These are phyloP conservation scores for Prunella fulvescens DNA, from an alignment of 2,113 vertebrate genomes.

Conservation along the genomic window DNA sequence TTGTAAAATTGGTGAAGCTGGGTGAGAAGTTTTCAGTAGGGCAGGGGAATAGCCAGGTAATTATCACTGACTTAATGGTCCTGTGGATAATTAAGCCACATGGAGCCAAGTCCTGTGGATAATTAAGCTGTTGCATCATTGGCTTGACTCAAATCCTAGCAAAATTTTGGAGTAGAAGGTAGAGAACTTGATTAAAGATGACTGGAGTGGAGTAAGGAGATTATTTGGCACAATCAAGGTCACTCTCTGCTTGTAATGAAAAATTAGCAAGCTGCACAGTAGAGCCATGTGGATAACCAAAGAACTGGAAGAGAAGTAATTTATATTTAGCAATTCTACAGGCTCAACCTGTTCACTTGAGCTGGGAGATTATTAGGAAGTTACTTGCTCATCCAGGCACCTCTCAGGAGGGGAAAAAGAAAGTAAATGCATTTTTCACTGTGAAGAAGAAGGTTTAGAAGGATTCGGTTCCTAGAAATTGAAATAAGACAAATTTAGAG, in stretches of 20 bases:
- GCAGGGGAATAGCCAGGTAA: not conserved
- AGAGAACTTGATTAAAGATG: not conserved
- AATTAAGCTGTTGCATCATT: not conserved
- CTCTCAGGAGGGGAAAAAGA: not conserved
- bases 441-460: not conserved
- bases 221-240: not conserved
- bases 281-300: not conserved
- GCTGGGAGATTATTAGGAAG: not conserved
- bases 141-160: not conserved
- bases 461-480: not conserved
- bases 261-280: not conserved
- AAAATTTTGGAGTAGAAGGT: not conserved
- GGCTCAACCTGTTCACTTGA: not conserved
- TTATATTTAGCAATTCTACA: not conserved
- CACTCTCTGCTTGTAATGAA: not conserved
- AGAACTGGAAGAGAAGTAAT: not conserved
- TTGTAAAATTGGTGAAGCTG: not conserved
- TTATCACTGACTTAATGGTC: not conserved
- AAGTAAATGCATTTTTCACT: not conserved
- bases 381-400: not conserved
- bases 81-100: not conserved
- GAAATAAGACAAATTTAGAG: not conserved
- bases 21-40: not conserved
- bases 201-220: not conserved
- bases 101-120: not conserved